Evolutionary conservation across 2,888 invertebrate species (phyloP), one percentile per base, ranked within the genome.

Genomic region (Xestobium rufovillosum): DNA sequence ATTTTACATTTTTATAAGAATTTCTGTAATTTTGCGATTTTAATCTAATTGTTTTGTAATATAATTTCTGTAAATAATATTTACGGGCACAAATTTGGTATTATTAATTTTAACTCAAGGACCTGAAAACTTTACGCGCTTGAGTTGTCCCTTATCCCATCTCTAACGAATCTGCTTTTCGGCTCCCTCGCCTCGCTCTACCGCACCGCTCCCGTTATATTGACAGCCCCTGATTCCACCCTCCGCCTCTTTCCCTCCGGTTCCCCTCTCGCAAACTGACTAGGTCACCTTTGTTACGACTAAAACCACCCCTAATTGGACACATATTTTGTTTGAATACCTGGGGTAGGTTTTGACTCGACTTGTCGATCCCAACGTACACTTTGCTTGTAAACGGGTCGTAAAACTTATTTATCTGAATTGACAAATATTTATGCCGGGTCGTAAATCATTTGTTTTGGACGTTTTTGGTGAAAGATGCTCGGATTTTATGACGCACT

Each of bases 221-320:
- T 53, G 56, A 57, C 55, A 55, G 52, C 50, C 51, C 53, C 50
- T 49, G 51, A 53, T 50, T 50, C 51, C 52, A 47, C 50, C 53
- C 50, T 43, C 48, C 47, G 39, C 36, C 35, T 9, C 42, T 41
- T 43, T 38, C 32, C 34, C 36, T 44, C 25, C 48, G 42, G 44
- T 42, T 44, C 42, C 31, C 48, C 46, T 47, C 47, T 41, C 47
- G 30, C 40, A 41, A 26, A 37, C 44, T 47, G 48, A 57, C 53
- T 58, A 52, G 56, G 59, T 57, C 58, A 59, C 57, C 59, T 54
- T 60, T 61, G 59, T 59, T 56, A 49, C 42, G 42, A 45, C 39
- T 36, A 49, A 56, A n/a, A 54, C 52, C 52, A 51, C 57, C 60
- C 57, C 59, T 60, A 61, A 61, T 61, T 60, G 60, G 54, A 50